These are phyloP conservation scores for Clusia tigrina DNA, from an alignment of 2,888 invertebrate genomes.

Conservation along the genomic window DNA sequence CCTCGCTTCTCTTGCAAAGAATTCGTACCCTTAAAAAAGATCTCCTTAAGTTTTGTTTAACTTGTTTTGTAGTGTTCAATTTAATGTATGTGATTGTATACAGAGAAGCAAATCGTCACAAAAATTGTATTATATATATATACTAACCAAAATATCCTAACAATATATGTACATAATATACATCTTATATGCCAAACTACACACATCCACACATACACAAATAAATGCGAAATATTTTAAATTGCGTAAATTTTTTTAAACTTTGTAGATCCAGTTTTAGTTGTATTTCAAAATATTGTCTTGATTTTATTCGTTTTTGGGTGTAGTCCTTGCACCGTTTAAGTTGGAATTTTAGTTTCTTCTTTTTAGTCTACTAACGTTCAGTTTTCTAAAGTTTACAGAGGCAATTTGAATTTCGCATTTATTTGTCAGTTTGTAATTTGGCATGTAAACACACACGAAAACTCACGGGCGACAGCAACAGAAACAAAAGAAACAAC, in stretches of 20 bases:
- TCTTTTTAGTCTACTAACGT: neutral
- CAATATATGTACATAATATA: conserved; percentile 6
- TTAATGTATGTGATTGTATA: conserved; percentile 63
- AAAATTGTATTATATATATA: conserved; percentile 8
- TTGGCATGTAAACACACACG: conserved; percentile 45
- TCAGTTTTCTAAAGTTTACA: conserved; percentile 26
- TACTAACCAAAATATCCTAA: conserved; percentile 11
- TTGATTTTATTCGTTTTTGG: too few relatives aligned
- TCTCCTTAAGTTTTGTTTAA: conserved; percentile 64
- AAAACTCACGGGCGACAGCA: conserved; percentile 39
- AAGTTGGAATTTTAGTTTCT: conserved; percentile 19
- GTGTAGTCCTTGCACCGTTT: too few relatives aligned
- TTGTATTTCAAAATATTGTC: too few relatives aligned
- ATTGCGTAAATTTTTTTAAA: conserved; percentile 26
- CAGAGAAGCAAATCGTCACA: conserved; percentile 61
- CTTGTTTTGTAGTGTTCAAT: conserved; percentile 65
- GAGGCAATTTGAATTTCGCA: conserved; percentile 36
- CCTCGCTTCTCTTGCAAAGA: too few relatives aligned
- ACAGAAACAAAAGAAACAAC: too few relatives aligned
- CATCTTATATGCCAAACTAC: conserved; percentile 47
- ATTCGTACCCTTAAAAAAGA: too few relatives aligned
- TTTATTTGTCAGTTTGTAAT: conserved; percentile 46
- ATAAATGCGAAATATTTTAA: conserved; percentile 32
- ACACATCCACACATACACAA: conserved; percentile 32
- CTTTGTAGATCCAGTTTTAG: conserved; percentile 22